Conservation (phyloP, 2,113 vertebrate species). For the Naja naja region DNA sequence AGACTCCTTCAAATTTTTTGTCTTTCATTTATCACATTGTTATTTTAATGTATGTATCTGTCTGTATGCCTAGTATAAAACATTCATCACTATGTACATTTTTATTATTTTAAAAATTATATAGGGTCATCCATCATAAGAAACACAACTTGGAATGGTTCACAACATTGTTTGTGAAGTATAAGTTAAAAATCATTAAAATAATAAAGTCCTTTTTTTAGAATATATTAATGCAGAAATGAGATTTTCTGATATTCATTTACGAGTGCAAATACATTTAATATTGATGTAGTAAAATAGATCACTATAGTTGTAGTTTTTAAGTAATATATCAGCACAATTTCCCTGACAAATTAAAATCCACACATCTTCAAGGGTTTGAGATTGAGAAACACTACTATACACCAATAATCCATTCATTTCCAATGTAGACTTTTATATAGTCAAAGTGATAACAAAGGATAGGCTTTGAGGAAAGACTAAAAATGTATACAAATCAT, state of each 20-base stretch:
- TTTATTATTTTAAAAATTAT: not conserved
- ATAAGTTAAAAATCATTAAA: not conserved
- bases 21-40: not conserved
- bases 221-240: not conserved
- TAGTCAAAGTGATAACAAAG: not conserved
- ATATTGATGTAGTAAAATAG: not conserved
- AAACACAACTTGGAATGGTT: not conserved
- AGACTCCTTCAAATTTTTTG: not conserved
- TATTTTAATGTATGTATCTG: not conserved
- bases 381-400: too few relatives aligned
- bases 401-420: not conserved
- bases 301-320: not conserved
- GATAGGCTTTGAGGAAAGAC: not conserved
- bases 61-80: not conserved
- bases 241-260: not conserved
- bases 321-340: not conserved
- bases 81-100: not conserved
- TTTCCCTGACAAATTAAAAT: not conserved
- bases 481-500: not conserved
- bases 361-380: too few relatives aligned
- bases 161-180: not conserved
- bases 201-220: not conserved
- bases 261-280: not conserved
- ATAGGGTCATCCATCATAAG: not conserved
- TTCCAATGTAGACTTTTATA: not conserved